Conservation (phyloP, 2,113 vertebrate genomes). For the Diadophis punctatus region DNA sequence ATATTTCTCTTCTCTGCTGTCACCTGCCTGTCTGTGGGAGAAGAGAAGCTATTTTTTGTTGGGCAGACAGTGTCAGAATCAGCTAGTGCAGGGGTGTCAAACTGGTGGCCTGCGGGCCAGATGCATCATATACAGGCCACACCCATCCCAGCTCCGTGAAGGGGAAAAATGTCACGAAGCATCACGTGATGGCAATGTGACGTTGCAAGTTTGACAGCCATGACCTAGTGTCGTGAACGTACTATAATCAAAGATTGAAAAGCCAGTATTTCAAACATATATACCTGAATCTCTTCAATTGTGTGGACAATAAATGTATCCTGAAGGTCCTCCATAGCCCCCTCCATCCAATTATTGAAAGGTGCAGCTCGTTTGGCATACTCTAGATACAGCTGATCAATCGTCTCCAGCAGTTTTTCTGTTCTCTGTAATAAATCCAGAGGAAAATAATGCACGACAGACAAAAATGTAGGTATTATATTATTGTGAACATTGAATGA, state of each 20-base stretch:
- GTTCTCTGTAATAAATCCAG: slow-evolving; percentile 76
- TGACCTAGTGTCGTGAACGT: neutral
- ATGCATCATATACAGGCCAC: too few relatives aligned
- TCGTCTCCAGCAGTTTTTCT: slow-evolving; percentile 95
- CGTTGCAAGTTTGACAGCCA: too few relatives aligned
- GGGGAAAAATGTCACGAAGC: too few relatives aligned
- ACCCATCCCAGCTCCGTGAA: too few relatives aligned
- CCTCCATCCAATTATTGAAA: slow-evolving; percentile 99
- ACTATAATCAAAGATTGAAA: neutral
- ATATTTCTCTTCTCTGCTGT: neutral
- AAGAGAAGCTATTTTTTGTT: neutral
- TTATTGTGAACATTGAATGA: neutral
- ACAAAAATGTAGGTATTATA: neutral
- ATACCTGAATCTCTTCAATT: slow-evolving; percentile 96
- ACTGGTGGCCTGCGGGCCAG: too few relatives aligned
- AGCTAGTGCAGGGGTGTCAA: neutral
- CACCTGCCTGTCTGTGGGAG: neutral
- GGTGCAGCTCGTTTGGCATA: slow-evolving; percentile 97
- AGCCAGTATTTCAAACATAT: neutral
- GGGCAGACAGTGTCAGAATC: neutral
- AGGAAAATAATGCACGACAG: slow-evolving; percentile 14
- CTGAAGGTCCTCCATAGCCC: slow-evolving; percentile 98
- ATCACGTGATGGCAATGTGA: too few relatives aligned
- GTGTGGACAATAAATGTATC: slow-evolving; percentile 98
- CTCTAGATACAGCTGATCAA: slow-evolving; percentile 95